Percentiles rank a stretch among this genome's conserved stretches.
These are phyloP conservation scores for Helleia helle DNA, from an alignment of 2,888 invertebrate genomes.

Conservation along the genomic window DNA sequence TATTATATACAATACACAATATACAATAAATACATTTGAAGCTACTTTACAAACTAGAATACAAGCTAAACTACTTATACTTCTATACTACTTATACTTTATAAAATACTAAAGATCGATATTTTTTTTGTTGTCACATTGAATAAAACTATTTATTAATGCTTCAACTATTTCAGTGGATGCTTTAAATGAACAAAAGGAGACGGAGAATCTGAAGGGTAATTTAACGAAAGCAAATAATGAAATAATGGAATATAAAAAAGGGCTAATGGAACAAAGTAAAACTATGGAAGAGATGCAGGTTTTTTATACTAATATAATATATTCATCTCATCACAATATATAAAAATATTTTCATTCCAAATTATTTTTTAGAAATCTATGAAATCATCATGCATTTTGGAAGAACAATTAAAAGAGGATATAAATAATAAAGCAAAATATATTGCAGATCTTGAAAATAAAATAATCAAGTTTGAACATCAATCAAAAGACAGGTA, in stretches of 20 bases:
- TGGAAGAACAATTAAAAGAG: conserved; percentile 31
- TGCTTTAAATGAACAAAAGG: conserved; percentile 18
- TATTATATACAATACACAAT: too few species aligned
- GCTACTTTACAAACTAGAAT: too few species aligned
- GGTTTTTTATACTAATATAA: too few species aligned
- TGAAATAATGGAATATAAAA: conserved; percentile 36
- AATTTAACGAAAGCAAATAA: conserved; percentile 32
- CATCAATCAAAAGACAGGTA: conserved; percentile 44
- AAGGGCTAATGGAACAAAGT: background rate
- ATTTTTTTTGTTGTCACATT: too few species aligned
- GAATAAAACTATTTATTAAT: too few species aligned
- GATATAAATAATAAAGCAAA: conserved; percentile 38
- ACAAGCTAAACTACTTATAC: too few species aligned
- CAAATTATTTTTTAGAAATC: background rate
- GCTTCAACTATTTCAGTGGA: conserved; percentile 18
- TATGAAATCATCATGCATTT: conserved; percentile 22
- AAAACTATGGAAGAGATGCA: background rate
- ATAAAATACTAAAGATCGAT: too few species aligned
- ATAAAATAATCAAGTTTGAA: conserved; percentile 33
- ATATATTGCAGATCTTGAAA: conserved; percentile 39
- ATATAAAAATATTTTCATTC: too few species aligned
- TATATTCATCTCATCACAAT: too few species aligned
- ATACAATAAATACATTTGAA: too few species aligned
- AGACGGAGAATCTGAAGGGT: conserved; percentile 31
- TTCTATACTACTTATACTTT: too few species aligned